Evolutionary conservation across 2,888 invertebrate genomes (phyloP), one percentile per base, ranked within the genome.

Genomic region (Drosophila cognata): DNA sequence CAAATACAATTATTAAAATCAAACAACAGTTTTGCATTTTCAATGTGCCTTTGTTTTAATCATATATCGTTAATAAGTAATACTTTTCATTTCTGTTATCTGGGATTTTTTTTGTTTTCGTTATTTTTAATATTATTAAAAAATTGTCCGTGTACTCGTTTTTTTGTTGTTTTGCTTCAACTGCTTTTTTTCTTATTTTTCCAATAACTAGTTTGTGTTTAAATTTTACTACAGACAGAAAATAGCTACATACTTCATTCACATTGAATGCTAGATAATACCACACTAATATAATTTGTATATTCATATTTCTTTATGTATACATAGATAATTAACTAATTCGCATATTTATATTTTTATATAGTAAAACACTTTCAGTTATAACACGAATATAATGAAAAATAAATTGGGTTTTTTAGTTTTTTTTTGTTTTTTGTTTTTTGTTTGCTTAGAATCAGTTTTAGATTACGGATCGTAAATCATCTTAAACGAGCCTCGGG

Each of bases 211-310:
- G 80, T 58, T 86, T 73, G 51, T 73, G 59, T 81, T 87, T 70
- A 46, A 85, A 85, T 85, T 85, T 88, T 62, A 81, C 85, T 85
- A 89, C 90, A 81, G 76, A 85, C 79, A 77, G 70, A 82, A 89
- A 81, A 85, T 71, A 72, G 68, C 71, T 79, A 66, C 36, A 56
- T 56, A 28, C 64, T 8, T 50, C 61, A 82, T 82, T 76, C 79
- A 82, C 72, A 79, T 76, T 65, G 73, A 82, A 82, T 71, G 75
- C 73, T 78, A 78, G 71, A 65, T 71, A 88, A 88, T 83, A 84
- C 74, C 77, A 68, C 52, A 64, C 76, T 69, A 81, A 69, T 84
- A 79, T 72, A 71, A 68, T 46, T 46, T 46, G 21, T 77, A 64
- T 64, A 58, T 79, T 52, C 52, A 56, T 66, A 65, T 63, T 67